phyloP scores from a whole-genome alignment of 1,140 invertebrate species.

The Phymorhynchus buccinoides region DNA sequence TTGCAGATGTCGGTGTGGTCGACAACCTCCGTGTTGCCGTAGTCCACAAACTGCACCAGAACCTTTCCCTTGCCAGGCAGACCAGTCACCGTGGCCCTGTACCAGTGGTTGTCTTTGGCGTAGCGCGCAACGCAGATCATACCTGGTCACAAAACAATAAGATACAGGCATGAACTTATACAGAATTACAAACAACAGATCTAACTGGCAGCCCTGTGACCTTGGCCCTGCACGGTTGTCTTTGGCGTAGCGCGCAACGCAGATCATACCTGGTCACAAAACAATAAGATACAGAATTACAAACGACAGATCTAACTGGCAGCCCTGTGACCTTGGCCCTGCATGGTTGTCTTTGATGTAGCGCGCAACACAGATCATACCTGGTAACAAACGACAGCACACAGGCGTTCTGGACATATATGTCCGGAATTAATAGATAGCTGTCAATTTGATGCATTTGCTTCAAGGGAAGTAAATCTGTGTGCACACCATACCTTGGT shows the following conservation, averaged over 20 bases:
- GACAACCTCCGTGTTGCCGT: constrained; percentile 73
- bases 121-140: constrained; percentile 73
- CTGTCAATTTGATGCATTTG: too few relatives aligned
- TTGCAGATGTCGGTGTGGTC: constrained; percentile 52
- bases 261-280: constrained; percentile 73
- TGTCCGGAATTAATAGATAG: too few relatives aligned
- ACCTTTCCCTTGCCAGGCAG: constrained; percentile 66
- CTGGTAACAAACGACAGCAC: too few relatives aligned
- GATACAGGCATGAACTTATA: not conserved
- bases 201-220: too few relatives aligned
- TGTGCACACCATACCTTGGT: too few relatives aligned
- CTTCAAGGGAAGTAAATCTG: too few relatives aligned
- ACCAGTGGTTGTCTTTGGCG: constrained; percentile 59
- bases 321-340: constrained; percentile 52
- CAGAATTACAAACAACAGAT: too few relatives aligned
- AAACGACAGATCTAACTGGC: too few relatives aligned
- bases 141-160: constrained; percentile 60
- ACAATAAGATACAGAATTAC: not conserved
- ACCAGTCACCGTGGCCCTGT: constrained; percentile 52
- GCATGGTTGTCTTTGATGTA: constrained; percentile 60
- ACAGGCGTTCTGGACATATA: too few relatives aligned
- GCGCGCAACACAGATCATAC: constrained; percentile 73
- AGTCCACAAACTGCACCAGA: constrained; percentile 75
- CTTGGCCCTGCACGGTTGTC: constrained; percentile 60
- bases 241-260: constrained; percentile 68